Base-by-base conservation (phyloP, 2,888 invertebrate species). In the Acheta domesticus region DNA sequence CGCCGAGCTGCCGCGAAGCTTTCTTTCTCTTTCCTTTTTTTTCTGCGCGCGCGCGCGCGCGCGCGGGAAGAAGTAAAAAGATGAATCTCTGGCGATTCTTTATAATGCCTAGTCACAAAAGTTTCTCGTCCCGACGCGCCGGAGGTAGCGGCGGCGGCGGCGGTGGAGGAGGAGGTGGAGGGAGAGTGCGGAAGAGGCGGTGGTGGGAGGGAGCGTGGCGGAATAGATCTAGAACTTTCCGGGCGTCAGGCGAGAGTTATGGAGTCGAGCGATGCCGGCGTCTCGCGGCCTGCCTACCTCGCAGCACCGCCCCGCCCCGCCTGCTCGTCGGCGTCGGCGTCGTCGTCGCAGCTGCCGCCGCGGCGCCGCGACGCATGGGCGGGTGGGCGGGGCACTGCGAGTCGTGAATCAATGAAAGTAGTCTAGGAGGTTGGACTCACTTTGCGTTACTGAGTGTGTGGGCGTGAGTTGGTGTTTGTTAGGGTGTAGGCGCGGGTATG, bases 101-200 rank as follows among this genome's bases (percentile, higher is more conserved):
- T 62, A 62, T 62, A 62, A 62, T 62, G 62, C 62, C 62, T 62
- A 62, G 62, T 62, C 62, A 62, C 62, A 62, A 62, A n/a, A 62
- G n/a, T 14, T 62, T 62, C 62, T 19, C 62, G 14, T 62, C n/a
- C 16, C 14, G 62, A 14, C 16, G 62, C 14, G 62, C n/a, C 62
- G 14, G 14, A n/a, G 62, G 16, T 14, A 62, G n/a, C 5, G 14
- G 14, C 16, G 62, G 62, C 14, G 62, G n/a, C 62, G 62, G n/a
- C 4, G 14, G 14, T 1, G 62, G n/a, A 12, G 62, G 62, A 1
- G 16, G n/a, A n/a, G 62, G 62, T 0, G 62, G 62, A 0, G 16
- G 62, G 14, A 4, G 62, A 8, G 62, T 62, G 62, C 62, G 62
- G 62, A 19, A 19, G 62, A 19, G n/a, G 62, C 3, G n/a, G 62